A percentile compares a stretch with the other conserved stretches of the same genome.
Evolutionary conservation across 2,113 vertebrate genomes (phyloP).

Genomic region (Pholis gunnellus): DNA sequence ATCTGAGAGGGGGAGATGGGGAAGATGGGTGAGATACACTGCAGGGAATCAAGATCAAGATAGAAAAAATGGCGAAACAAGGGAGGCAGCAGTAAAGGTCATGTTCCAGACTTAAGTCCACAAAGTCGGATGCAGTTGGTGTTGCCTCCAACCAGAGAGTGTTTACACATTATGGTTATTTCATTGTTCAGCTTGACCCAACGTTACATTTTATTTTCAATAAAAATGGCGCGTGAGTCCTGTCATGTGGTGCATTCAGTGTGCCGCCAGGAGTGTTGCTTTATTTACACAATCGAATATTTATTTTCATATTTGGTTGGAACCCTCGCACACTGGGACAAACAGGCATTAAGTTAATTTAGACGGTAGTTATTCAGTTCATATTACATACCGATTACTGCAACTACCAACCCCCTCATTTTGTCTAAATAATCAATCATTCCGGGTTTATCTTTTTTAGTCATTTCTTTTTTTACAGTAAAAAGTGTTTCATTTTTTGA

Average conservation of each 20-base stretch:
- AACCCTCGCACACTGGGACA: not conserved
- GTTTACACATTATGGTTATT: not conserved
- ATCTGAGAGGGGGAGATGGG: slow-evolving; percentile 1
- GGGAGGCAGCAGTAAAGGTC: slow-evolving; percentile 1
- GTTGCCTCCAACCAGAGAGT: not conserved
- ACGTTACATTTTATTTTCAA: too few species aligned
- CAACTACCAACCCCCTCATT: not conserved
- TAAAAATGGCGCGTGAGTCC: too few species aligned
- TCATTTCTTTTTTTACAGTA: too few species aligned
- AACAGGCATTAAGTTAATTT: not conserved
- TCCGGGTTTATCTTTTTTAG: too few species aligned
- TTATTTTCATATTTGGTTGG: not conserved
- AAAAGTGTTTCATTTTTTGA: not conserved
- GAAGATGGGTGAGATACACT: not conserved
- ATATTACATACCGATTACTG: too few species aligned
- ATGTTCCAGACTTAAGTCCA: not conserved
- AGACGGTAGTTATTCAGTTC: not conserved
- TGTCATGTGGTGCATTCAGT: too few species aligned
- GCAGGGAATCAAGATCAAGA: not conserved
- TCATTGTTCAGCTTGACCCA: too few species aligned
- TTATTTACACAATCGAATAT: too few species aligned
- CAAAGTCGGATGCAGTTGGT: not conserved
- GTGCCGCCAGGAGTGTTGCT: too few species aligned
- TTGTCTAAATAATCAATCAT: too few species aligned
- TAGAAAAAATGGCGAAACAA: not conserved